Evolutionary conservation across 1,140 invertebrate genomes (phyloP).

Genomic region (Lepidurus arcticus): DNA sequence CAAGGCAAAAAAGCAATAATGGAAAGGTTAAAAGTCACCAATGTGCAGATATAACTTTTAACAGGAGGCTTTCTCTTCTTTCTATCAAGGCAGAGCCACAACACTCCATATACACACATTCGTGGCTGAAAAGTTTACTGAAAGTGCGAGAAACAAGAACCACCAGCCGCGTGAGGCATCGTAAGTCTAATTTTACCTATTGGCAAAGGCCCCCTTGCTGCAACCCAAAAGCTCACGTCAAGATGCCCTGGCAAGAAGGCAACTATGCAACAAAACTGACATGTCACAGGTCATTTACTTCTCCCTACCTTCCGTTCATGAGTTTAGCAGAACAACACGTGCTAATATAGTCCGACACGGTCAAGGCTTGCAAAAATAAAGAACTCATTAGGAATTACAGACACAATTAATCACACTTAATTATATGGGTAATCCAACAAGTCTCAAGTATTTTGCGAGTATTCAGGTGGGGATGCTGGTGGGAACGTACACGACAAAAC

Average conservation of each 20-base stretch:
- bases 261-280: background rate
- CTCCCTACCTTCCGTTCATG: background rate
- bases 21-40: background rate
- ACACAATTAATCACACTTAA: too few species aligned
- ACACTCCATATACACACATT: background rate
- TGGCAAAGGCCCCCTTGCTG: conserved; percentile 6
- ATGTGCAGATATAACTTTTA: background rate
- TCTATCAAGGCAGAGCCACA: background rate
- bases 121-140: conserved; percentile 14
- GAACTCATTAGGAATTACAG: too few species aligned
- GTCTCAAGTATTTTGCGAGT: too few species aligned
- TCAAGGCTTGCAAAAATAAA: too few species aligned
- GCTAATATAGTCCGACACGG: too few species aligned
- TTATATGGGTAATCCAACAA: too few species aligned
- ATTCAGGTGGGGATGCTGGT: too few species aligned
- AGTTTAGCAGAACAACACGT: background rate
- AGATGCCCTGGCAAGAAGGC: background rate
- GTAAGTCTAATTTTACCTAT: conserved; percentile 19
- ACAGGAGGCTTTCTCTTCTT: background rate
- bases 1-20: background rate
- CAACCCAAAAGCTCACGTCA: background rate
- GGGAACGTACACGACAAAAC: too few species aligned
- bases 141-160: conserved; percentile 19
- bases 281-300: background rate
- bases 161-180: background rate